Evolutionary conservation across 2,888 invertebrate genomes (phyloP).

Genomic region (Acanthopleura granulata): DNA sequence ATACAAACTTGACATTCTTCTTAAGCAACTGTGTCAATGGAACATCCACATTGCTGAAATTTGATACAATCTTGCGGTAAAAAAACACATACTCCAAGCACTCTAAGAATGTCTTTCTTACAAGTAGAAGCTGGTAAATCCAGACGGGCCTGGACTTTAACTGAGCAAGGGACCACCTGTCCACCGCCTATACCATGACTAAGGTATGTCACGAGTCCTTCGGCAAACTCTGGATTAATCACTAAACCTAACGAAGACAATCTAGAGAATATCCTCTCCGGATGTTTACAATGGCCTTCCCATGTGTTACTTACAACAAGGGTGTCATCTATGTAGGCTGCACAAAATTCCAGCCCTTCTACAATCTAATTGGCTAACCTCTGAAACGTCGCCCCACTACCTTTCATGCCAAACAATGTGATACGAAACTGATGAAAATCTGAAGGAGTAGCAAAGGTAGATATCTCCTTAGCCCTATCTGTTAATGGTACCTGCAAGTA

Average conservation of each 20-base stretch:
- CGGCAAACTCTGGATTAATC: not conserved
- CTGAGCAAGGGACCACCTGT: constrained; percentile 30
- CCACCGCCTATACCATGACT: constrained; percentile 40
- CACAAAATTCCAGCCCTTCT: constrained; percentile 1
- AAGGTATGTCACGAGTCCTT: constrained; percentile 28
- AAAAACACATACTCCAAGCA: constrained; percentile 33
- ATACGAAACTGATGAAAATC: constrained; percentile 34
- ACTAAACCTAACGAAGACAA: no score
- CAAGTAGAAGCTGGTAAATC: constrained; percentile 28
- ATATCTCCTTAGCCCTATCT: constrained; percentile 36
- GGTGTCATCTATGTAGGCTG: constrained; percentile 35
- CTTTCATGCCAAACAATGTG: constrained; percentile 42
- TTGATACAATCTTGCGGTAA: constrained; percentile 33
- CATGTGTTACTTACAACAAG: constrained; percentile 22
- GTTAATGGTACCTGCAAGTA: constrained; percentile 31
- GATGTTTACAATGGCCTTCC: constrained; percentile 23
- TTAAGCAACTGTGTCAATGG: constrained; percentile 25
- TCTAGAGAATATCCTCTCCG: constrained; percentile 23
- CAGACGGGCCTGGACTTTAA: constrained; percentile 27
- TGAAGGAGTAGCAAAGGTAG: constrained; percentile 27
- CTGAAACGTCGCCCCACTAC: constrained; percentile 34
- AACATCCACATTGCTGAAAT: constrained; percentile 28
- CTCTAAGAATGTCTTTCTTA: constrained; percentile 31
- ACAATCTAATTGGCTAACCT: constrained; percentile 30
- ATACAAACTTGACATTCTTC: constrained; percentile 37